Base-by-base conservation (phyloP, 2,888 invertebrate genomes). In the Agriotes lineatus region DNA sequence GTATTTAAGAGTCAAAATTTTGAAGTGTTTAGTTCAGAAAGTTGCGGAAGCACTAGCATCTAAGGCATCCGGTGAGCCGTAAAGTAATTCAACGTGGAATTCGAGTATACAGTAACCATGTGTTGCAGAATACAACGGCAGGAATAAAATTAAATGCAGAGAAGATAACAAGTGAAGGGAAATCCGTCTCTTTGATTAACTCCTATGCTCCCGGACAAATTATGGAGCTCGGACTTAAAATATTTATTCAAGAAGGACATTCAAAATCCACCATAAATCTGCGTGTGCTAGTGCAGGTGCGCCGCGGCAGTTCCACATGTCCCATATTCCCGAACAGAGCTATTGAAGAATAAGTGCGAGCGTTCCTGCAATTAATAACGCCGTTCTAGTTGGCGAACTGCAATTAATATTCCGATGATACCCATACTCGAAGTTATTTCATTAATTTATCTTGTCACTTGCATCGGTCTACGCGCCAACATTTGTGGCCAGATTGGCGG, bases 401-500 rank as follows among this genome's bases (percentile, higher is more conserved):
- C 30, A 64, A 64, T 64, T 64, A 54, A 44, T 56, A 60, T 48
- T 50, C 22, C 56, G 52, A 56, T 52, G 52, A 52, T 52, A 52
- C 33, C 48, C 12, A 52, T 52, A 52, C 52, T 20, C 37, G 20
- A 56, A 56, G 37, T 56, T 39, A 22, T 39, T 56, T 56, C 56
- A 56, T 63, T 56, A 63, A 63, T 63, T 63, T 56, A 56, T 63
- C 54, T 45, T 42, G 56, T 30, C 54, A 50, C 37, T 61, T 39
- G 33, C 39, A 48, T 37, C 45, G n/a, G 45, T 25, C 50, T 48
- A 60, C 50, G 16, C 52, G 22, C 19, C 20, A 22, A 48, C 48
- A 48, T 48, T 48, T 48, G 48, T 48, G 42, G 7, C 5, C 2
- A 48, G 48, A 25, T 48, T 48, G n/a, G 48, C 48, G 25, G 48